Base-by-base conservation (phyloP, 1,140 invertebrate species). In the Lucilia cuprina region DNA sequence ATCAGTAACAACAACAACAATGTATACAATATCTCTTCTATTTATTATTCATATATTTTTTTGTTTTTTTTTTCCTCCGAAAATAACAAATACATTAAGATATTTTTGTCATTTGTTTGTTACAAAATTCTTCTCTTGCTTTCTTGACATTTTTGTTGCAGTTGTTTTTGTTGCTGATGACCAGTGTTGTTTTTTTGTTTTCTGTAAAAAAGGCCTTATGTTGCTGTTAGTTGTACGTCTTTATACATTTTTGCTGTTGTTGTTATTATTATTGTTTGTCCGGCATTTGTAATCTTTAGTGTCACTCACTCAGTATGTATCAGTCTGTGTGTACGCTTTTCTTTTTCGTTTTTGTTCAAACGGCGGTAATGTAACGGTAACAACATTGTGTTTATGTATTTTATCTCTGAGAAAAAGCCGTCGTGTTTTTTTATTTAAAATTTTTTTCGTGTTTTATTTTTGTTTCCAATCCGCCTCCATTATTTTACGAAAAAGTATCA, bases 131-230 rank as follows among this genome's bases (percentile, higher is more conserved):
- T 41, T 41, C 8, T 41, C 35, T 41, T 41, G 35, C 8, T 41
- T 41, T 41, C 35, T 41, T 41, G 3, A 41, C 10, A 10, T 9
- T 75, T 34, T 34, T n/a, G 74, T 75, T 25, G 74, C 74, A 35
- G 8, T 41, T n/a, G n/a, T n/a, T n/a, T n/a, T n/a, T n/a, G n/a
- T n/a, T n/a, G 34, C 14, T 41, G 74, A 77, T 77, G 74, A 77
- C 74, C 74, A 77, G 34, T 77, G 74, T 77, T 34, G 30, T 30
- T 41, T 77, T 41, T n/a, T n/a, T n/a, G n/a, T n/a, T n/a, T n/a
- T n/a, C n/a, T n/a, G n/a, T n/a, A n/a, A n/a, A n/a, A 77, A 41
- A 25, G 41, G 5, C 14, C 12, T n/a, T 60, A 60, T 77, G 34
- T 17, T 77, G 14, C 35, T 41, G 10, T 41, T 41, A 5, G 35